These are phyloP conservation scores for Mastomys coucha DNA, from an alignment of 2,113 vertebrate genomes.

Conservation along the genomic window DNA sequence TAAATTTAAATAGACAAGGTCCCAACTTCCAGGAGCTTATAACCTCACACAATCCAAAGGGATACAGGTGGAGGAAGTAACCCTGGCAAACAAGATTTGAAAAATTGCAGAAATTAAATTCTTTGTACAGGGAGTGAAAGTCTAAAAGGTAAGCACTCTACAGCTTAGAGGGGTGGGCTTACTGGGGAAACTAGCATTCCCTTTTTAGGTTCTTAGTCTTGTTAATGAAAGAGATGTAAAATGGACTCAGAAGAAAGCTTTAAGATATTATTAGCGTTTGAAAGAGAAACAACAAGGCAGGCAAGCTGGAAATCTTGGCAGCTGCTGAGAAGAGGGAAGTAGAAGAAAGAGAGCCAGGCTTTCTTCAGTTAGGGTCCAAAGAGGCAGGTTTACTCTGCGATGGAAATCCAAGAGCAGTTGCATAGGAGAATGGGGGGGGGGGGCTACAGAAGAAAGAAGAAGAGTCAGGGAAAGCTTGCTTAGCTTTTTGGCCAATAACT, in stretches of 20 bases:
- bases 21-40: background rate
- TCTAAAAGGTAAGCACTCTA: background rate
- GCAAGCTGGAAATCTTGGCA: background rate
- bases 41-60: background rate
- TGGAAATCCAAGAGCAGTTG: background rate
- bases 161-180: background rate
- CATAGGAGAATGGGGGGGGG: too few relatives aligned
- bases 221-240: background rate
- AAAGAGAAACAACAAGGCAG: background rate
- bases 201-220: background rate
- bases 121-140: background rate
- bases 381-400: background rate
- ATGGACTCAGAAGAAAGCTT: background rate
- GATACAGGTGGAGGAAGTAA: background rate
- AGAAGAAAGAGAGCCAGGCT: background rate
- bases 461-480: background rate
- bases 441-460: background rate
- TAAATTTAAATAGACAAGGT: conserved; percentile 54
- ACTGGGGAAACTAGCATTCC: background rate
- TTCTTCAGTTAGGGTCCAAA: background rate
- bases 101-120: conserved; percentile 51
- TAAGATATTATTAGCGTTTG: background rate
- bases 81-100: conserved; percentile 13
- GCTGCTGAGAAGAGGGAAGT: too few relatives aligned
- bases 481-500: background rate